Conservation (phyloP, 2,888 invertebrate genomes). For the Apodemia hepburni region DNA sequence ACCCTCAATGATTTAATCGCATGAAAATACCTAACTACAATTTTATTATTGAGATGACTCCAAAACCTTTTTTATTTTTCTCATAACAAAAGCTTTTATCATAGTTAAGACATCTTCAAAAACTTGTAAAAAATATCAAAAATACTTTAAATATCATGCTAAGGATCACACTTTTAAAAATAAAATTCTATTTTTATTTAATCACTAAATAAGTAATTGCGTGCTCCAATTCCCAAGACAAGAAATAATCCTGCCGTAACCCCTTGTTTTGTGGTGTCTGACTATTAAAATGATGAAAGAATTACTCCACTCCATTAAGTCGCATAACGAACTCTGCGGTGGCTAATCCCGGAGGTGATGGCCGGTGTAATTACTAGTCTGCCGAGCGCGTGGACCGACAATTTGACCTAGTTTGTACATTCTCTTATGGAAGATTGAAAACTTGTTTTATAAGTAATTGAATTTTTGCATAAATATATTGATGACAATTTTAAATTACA, state of each 20-base stretch:
- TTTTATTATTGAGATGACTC: no score
- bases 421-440: constrained; percentile 19
- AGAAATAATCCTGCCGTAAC: background rate
- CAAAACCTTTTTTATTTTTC: no score
- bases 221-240: background rate
- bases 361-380: background rate
- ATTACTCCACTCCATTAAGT: constrained; percentile 10
- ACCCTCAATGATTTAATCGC: no score
- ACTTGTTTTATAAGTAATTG: constrained; percentile 4
- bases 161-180: no score
- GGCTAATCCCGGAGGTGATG: constrained; percentile 19
- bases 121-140: no score
- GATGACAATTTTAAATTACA: background rate
- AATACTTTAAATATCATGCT: no score
- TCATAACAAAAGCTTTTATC: no score
- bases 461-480: background rate
- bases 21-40: no score
- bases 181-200: no score
- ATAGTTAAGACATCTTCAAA: no score
- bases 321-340: constrained; percentile 19
- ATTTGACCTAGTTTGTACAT: constrained; percentile 19
- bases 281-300: constrained; percentile 2
- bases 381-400: background rate
- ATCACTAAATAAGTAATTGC: no score
- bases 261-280: background rate